A percentile compares a stretch with the other conserved stretches of the same genome.
Evolutionary conservation across 2,888 invertebrate genomes (phyloP).

Genomic region (Heteromurus nitidus): DNA sequence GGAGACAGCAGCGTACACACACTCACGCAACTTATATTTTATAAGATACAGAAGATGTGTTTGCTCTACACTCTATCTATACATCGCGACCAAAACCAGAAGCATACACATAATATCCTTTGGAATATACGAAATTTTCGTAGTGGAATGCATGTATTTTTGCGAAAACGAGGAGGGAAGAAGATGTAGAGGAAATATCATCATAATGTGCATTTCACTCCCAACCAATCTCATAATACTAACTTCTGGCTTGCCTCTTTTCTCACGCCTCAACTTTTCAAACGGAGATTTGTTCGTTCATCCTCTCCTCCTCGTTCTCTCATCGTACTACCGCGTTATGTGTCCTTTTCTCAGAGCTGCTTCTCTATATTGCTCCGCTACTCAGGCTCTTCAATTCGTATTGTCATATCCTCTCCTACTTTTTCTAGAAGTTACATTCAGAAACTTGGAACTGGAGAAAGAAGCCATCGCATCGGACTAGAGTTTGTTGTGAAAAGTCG

Average conservation of each 20-base stretch:
- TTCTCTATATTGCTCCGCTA: constrained; percentile 24
- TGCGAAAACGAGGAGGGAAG: constrained; percentile 2
- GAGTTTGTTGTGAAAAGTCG: constrained; percentile 23
- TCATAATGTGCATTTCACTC: constrained; percentile 33
- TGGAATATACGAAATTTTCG: too few species aligned
- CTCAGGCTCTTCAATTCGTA: constrained; percentile 29
- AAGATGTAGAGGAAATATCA: constrained; percentile 38
- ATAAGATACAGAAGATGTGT: too few species aligned
- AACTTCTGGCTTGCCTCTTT: constrained; percentile 27
- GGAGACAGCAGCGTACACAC: constrained; percentile 27
- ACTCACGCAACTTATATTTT: constrained; percentile 49
- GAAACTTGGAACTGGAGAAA: constrained; percentile 16
- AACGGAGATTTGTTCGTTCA: constrained; percentile 56
- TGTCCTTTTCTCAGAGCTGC: constrained; percentile 29
- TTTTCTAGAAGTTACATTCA: constrained; percentile 7
- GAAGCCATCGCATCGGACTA: constrained; percentile 29
- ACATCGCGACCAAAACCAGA: too few species aligned
- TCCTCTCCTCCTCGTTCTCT: constrained; percentile 29
- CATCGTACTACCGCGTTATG: too few species aligned
- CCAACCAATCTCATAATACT: constrained; percentile 35
- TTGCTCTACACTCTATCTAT: too few species aligned
- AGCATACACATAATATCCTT: too few species aligned
- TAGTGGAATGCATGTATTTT: too few species aligned
- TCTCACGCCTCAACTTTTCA: constrained; percentile 59
- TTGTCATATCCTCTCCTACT: constrained; percentile 43